Evolutionary conservation across 2,113 vertebrate species (phyloP), one percentile per base, ranked within the genome.

Genomic region (Elanus axillaris): DNA sequence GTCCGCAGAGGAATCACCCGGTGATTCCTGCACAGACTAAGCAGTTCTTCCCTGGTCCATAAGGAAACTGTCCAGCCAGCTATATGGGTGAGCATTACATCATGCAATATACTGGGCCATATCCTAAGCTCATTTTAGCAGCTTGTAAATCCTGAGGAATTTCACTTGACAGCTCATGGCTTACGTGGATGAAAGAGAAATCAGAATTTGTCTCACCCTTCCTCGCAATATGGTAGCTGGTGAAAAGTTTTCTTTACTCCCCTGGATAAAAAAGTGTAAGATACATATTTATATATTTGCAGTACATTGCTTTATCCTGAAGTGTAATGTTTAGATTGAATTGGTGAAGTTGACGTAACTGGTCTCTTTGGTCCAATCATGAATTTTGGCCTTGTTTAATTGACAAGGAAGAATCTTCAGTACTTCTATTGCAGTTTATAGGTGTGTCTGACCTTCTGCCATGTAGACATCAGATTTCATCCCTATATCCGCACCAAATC

Each of bases 401-500:
- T 93, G 95, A 92, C 67, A 81, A 90, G 71, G 58, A 86, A 83
- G 75, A 80, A 40, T 84, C 73, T 95, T 97, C 67, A 90, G 59
- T 93, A 93, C 86, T 71, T 91, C 21, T 55, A 52, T 13, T 64
- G 86, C 89, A 76, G 15, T 66, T 94, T 55, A 58, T 27, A 60
- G 53, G 7, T 75, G 36, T 64, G 32, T 50, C 53, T 82, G 64
- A 73, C 53, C n/a, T 81, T 88, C 60, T 92, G n/a, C 43, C 27
- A 81, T 52, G 22, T 52, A 74, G 1, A 68, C 6, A 13, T 78
- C 52, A 72, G 17, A 60, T 69, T 91, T 89, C 19, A 64, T 34
- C 11, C 34, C 13, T 55, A 16, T 68, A 67, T 10, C 56, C 79
- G 22, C 34, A 60, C 43, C 26, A 60, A 87, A 84, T 36, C 56